A percentile compares a stretch with the other conserved stretches of the same genome.
Evolutionary conservation across 2,888 invertebrate species (phyloP).

Genomic region (Napeogenes inachia): DNA sequence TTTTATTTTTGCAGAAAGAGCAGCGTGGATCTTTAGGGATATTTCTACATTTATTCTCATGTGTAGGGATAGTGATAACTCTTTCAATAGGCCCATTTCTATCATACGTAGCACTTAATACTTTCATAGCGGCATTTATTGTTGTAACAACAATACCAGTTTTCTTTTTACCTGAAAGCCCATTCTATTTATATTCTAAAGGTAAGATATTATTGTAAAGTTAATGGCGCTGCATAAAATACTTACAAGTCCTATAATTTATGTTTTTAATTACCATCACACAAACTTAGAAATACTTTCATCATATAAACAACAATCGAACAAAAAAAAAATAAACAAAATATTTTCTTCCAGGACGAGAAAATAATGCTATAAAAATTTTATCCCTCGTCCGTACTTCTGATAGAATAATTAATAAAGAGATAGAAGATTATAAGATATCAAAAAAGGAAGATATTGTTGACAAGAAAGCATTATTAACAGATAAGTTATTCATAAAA

Average conservation of each 20-base stretch:
- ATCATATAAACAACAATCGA: too few relatives aligned
- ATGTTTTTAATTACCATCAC: too few relatives aligned
- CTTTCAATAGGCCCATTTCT: slow-evolving; percentile 55
- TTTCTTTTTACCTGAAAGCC: slow-evolving; percentile 53
- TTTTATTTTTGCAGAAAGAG: slow-evolving; percentile 50
- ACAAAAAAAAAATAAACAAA: neutral
- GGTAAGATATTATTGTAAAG: slow-evolving; percentile 12
- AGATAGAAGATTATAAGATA: slow-evolving; percentile 44
- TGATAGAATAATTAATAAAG: slow-evolving; percentile 43
- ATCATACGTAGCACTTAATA: slow-evolving; percentile 46
- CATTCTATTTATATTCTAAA: slow-evolving; percentile 50
- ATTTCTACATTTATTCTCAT: slow-evolving; percentile 54
- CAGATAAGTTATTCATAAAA: slow-evolving; percentile 36
- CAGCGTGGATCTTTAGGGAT: slow-evolving; percentile 57
- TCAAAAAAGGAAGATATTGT: slow-evolving; percentile 21
- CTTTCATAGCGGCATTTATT: slow-evolving; percentile 36
- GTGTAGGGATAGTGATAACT: slow-evolving; percentile 51
- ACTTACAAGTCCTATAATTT: too few relatives aligned
- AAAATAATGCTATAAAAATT: slow-evolving; percentile 43
- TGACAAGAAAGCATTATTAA: slow-evolving; percentile 28
- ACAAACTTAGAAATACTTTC: too few relatives aligned
- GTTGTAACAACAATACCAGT: slow-evolving; percentile 43
- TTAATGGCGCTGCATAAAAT: too few relatives aligned
- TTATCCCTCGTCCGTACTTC: slow-evolving; percentile 46
- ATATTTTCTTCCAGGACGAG: slow-evolving; percentile 39